phyloP scores from a whole-genome alignment of 2,888 invertebrate species.

The Eristalis pertinax region DNA sequence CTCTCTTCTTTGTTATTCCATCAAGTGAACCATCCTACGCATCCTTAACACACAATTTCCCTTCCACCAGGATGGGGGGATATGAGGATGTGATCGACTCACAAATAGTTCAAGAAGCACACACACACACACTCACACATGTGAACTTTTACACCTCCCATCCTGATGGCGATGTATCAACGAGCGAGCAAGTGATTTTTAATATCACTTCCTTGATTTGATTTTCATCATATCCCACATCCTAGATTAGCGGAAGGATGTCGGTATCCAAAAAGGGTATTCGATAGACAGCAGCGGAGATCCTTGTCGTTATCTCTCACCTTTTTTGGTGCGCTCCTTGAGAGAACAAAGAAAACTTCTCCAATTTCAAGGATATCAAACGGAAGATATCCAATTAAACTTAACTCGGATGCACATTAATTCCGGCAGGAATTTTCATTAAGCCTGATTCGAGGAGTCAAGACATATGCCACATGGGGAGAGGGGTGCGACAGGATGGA shows the following conservation, averaged over 20 bases:
- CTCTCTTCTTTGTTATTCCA: constrained; percentile 2
- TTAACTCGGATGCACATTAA: constrained; percentile 69
- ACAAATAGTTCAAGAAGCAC: background rate
- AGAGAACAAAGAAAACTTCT: constrained; percentile 54
- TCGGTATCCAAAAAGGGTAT: constrained; percentile 35
- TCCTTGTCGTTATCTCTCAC: constrained; percentile 24
- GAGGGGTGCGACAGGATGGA: background rate
- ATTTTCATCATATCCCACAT: constrained; percentile 48
- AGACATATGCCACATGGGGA: constrained; percentile 6
- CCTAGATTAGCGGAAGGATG: constrained; percentile 58
- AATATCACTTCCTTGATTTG: constrained; percentile 60
- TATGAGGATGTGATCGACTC: background rate
- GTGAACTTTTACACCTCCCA: background rate
- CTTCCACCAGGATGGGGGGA: constrained; percentile 4
- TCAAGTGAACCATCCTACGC: constrained; percentile 30
- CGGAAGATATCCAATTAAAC: constrained; percentile 68
- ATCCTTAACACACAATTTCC: constrained; percentile 46
- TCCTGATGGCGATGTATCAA: constrained; percentile 15
- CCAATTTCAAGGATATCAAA: constrained; percentile 58
- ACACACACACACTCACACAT: background rate
- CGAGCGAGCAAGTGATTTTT: constrained; percentile 42
- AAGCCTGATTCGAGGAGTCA: constrained; percentile 45
- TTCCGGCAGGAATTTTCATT: constrained; percentile 67
- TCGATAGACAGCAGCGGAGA: background rate
- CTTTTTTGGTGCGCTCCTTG: constrained; percentile 22